Conservation (phyloP, 1,140 invertebrate species). For the Dolichoris vasculosae region DNA sequence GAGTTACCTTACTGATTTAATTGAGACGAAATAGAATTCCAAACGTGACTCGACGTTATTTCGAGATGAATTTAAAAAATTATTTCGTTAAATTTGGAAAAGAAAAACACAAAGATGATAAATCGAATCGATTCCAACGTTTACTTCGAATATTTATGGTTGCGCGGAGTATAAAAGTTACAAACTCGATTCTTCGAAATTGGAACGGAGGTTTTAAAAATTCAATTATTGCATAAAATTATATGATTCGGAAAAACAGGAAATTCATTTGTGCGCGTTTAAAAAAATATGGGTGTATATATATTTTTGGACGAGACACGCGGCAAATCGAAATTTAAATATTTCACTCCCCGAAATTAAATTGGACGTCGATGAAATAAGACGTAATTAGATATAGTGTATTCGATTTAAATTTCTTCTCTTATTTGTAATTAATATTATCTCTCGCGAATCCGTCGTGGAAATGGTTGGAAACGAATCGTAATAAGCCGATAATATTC, state of each 20-base stretch:
- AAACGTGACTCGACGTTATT: neutral
- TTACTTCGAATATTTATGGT: neutral
- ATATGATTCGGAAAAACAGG: neutral
- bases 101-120: neutral
- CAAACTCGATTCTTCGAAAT: neutral
- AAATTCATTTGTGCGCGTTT: neutral
- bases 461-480: neutral
- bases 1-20: no score
- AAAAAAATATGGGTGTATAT: no score
- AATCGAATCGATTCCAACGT: neutral
- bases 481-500: conserved; percentile 9
- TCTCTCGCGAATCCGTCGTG: neutral
- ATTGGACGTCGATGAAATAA: no score
- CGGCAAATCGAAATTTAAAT: neutral
- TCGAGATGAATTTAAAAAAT: neutral
- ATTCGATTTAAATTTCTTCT: no score
- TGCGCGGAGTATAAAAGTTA: neutral
- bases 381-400: no score
- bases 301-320: neutral
- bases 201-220: neutral
- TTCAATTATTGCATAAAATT: neutral
- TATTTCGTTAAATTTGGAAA: neutral
- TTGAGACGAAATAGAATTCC: neutral
- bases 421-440: no score
- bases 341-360: no score